Evolutionary conservation across 2,797 vertebrate genomes (phyloP), one percentile per base, ranked within the genome.

Genomic region (Sebastolobus altivelis): DNA sequence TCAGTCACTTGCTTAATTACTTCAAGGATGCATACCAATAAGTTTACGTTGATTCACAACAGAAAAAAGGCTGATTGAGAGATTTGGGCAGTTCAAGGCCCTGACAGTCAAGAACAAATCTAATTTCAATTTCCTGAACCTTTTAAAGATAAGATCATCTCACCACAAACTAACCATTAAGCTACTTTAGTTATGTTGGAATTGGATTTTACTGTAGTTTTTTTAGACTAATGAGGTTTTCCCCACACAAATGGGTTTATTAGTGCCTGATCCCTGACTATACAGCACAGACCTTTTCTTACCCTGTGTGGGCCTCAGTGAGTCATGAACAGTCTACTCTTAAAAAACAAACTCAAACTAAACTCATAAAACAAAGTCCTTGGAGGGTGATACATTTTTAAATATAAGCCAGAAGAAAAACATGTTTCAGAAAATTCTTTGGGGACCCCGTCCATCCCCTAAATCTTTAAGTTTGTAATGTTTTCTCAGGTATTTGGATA

Each of bases 371-470:
- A 72, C 52, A 35, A 62, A 61, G 59, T 60, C 73, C 52, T 37
- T 3, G 14, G 82, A 75, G 79, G 67, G 27, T 59, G 18, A 81
- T 81, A 6, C 58, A 78, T 86, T 80, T 82, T 80, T 78, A 63
- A 67, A 79, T 82, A 65, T 63, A 14, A 61, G 49, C 35, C 65
- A 70, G 65, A 76, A 60, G 77, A 73, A 72, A 82, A 78, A 79
- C 3, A 75, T 25, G 27, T 76, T 79, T 77, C 9, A 68, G 29
- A 80, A 80, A 78, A 69, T 25, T 55, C 65, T 70, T 71, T 61
- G 20, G 75, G 71, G 71, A 58, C 20, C 9, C 22, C 0, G 4
- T 49, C 27, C 72, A 75, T 43, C 20, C 37, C n/a, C 14, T 78
- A 40, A 59, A 81, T 58, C 46, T 78, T 77, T 29, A 76, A 43